Base-by-base conservation (phyloP, 1,140 invertebrate species). In the Drosophila setifemur region DNA sequence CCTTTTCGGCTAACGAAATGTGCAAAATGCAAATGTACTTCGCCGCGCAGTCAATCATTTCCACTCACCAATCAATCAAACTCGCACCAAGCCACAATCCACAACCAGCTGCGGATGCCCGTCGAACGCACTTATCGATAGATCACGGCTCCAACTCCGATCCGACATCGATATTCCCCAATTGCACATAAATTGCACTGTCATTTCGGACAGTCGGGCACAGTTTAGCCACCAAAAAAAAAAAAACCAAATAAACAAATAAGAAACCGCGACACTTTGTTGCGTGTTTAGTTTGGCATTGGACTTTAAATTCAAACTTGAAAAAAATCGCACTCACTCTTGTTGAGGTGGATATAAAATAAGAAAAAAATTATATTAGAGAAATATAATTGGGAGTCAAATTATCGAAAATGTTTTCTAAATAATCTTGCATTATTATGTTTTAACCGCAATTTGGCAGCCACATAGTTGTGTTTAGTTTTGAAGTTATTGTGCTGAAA, bases 51-150 rank as follows among this genome's bases (percentile, higher is more conserved):
- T 72, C 67, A 31, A 28, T 58, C 68, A 52, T 48, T 60, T 61
- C 54, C 68, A 63, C 57, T 54, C 66, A 52, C 55, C 66, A 69
- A 72, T 72, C 69, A 72, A 72, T 72, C 69, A 72, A 72, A 43
- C 37, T 72, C 48, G 39, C 64, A 55, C 66, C 45, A 26, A 12
- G 2, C 14, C n/a, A n/a, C 2, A n/a, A n/a, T n/a, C n/a, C n/a
- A n/a, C 33, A 42, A 8, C 6, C 64, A 47, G 26, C 61, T 48
- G 42, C n/a, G n/a, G n/a, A n/a, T n/a, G n/a, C n/a, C n/a, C n/a
- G n/a, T 31, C 31, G 12, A 37, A 49, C 43, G 40, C 19, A 48
- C 67, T 52, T 70, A 72, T 61, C 68, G 12, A 52, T 50, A 35
- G 47, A 72, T 72, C 66, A 72, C n/a, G 21, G 26, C 26, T 45